phyloP scores from a whole-genome alignment of 2,113 vertebrate species.

The Pterophyllum scalare region DNA sequence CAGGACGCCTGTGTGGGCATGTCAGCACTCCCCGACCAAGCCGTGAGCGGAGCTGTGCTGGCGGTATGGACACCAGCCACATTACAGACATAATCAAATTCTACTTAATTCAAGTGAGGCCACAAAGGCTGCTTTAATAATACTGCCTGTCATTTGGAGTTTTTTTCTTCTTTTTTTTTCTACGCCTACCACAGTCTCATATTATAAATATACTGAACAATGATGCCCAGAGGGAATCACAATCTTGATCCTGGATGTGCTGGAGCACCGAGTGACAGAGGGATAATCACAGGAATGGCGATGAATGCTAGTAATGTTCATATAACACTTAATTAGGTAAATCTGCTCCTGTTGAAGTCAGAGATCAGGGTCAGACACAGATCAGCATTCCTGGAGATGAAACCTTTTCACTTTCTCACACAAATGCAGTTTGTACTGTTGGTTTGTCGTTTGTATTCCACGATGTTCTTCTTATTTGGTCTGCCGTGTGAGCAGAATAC shows the following conservation, averaged over 20 bases:
- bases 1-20: slow-evolving; percentile 65
- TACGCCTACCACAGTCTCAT: slow-evolving; percentile 12
- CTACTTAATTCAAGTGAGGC: slow-evolving; percentile 68
- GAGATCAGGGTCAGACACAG: background rate
- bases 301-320: slow-evolving; percentile 7
- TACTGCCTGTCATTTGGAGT: slow-evolving; percentile 43
- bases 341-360: background rate
- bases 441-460: background rate
- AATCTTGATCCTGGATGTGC: slow-evolving; percentile 36
- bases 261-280: slow-evolving; percentile 20
- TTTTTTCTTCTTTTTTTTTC: slow-evolving; percentile 7
- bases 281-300: slow-evolving; percentile 9
- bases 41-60: slow-evolving; percentile 43
- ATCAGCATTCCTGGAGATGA: background rate
- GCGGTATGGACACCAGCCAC: slow-evolving; percentile 56
- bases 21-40: slow-evolving; percentile 62
- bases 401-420: background rate
- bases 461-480: background rate
- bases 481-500: background rate
- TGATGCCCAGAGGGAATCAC: background rate
- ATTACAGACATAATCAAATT: slow-evolving; percentile 75
- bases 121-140: slow-evolving; percentile 56
- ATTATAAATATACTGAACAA: slow-evolving; percentile 35
- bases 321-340: background rate
- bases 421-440: background rate